Percentiles rank a stretch among this genome's conserved stretches.
Evolutionary conservation across 2,113 vertebrate genomes (phyloP).

Genomic region (Platysternon megacephalum): DNA sequence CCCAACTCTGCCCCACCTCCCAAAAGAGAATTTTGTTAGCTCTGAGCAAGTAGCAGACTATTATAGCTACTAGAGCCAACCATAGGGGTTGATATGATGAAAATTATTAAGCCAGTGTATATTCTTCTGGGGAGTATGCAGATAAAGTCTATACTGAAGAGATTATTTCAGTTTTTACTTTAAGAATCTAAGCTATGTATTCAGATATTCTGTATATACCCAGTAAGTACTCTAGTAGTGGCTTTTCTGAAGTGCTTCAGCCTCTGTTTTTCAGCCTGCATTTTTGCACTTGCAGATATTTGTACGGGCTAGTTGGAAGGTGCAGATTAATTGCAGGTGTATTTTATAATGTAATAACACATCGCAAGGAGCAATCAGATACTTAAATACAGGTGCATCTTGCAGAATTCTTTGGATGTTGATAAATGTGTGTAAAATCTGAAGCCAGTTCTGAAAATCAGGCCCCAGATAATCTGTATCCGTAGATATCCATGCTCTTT

Average conservation of each 20-base stretch:
- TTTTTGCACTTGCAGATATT: not conserved
- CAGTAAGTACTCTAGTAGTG: accelerated
- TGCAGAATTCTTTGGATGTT: not conserved
- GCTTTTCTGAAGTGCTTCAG: not conserved
- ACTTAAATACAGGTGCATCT: not conserved
- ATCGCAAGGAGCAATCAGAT: not conserved
- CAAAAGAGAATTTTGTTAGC: not conserved
- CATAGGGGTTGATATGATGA: too few relatives aligned
- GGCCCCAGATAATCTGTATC: not conserved
- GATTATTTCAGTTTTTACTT: not conserved
- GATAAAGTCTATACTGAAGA: accelerated
- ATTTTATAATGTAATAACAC: not conserved
- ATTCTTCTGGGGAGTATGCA: accelerated
- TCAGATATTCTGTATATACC: not conserved
- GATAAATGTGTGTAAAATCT: not conserved
- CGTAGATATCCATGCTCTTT: not conserved
- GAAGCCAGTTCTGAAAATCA: not conserved
- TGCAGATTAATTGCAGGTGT: not conserved
- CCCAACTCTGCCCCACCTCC: not conserved
- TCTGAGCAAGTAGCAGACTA: not conserved
- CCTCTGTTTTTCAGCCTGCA: not conserved
- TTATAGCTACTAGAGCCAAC: too few relatives aligned
- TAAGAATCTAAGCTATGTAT: not conserved
- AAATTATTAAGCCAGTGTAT: too few relatives aligned
- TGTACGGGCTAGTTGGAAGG: not conserved